phyloP scores from a whole-genome alignment of 2,113 vertebrate genomes.

The Thermophis baileyi region DNA sequence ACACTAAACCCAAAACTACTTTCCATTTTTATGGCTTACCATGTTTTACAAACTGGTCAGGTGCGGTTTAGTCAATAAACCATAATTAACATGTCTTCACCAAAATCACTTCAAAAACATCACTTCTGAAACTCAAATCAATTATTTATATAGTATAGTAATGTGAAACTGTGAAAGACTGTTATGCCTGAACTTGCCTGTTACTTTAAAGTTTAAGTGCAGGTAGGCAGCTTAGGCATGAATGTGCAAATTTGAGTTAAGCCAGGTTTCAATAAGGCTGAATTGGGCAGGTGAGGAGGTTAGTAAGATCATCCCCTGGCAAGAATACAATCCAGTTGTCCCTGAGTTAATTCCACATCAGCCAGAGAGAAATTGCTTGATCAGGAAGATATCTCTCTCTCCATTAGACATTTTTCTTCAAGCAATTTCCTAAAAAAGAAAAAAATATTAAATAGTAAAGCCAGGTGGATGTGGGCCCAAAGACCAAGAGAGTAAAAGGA shows the following conservation, averaged over 20 bases:
- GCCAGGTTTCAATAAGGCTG: not conserved
- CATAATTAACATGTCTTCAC: not conserved
- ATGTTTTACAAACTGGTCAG: not conserved
- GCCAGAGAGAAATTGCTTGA: too few species aligned
- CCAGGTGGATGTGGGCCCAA: not conserved
- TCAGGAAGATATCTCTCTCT: not conserved
- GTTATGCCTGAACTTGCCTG: not conserved
- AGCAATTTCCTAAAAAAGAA: not conserved
- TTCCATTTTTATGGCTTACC: not conserved
- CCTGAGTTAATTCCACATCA: not conserved
- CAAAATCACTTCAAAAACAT: conserved; percentile 22
- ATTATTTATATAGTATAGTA: not conserved
- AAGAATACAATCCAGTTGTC: not conserved
- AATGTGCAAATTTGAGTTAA: not conserved
- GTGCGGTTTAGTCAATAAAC: not conserved
- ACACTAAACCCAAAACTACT: not conserved
- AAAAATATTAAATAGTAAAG: not conserved
- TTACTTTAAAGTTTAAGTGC: not conserved
- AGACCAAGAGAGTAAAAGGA: not conserved
- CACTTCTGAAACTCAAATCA: not conserved
- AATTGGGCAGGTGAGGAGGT: not conserved
- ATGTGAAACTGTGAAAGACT: not conserved
- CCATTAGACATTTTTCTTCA: not conserved
- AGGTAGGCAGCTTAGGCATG: not conserved
- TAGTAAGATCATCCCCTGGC: not conserved